Percentiles rank a stretch among this genome's conserved stretches.
phyloP scores from a whole-genome alignment of 2,888 invertebrate species.

The Glaucopsyche alexis region DNA sequence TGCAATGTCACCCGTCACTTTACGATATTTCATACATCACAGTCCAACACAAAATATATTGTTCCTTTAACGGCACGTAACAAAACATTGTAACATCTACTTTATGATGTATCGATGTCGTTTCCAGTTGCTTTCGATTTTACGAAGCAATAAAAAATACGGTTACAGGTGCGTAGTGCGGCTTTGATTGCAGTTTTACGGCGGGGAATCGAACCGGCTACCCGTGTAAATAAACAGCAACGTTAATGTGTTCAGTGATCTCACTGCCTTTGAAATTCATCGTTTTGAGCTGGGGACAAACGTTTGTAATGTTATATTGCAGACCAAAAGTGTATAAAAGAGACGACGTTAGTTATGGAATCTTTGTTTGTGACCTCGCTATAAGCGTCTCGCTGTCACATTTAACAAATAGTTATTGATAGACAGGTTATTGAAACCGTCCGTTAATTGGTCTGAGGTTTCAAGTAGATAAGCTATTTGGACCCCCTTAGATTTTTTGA shows the following conservation, averaged over 20 bases:
- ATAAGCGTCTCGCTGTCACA: too few species aligned
- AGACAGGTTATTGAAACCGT: too few species aligned
- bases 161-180: conserved; percentile 44
- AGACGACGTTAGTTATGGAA: not conserved
- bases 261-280: conserved; percentile 23
- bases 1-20: not conserved
- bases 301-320: not conserved
- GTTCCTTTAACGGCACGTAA: not conserved
- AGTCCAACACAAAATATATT: not conserved
- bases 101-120: conserved; percentile 16
- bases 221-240: conserved; percentile 45
- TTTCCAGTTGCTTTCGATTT: conserved; percentile 31
- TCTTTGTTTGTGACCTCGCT: too few species aligned
- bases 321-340: not conserved
- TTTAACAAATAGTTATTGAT: too few species aligned
- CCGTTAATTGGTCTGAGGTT: too few species aligned
- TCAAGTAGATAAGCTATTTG: too few species aligned
- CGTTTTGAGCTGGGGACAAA: not conserved
- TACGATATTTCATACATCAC: not conserved
- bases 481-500: too few species aligned
- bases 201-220: conserved; percentile 46
- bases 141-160: conserved; percentile 35
- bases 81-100: not conserved
- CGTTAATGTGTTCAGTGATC: conserved; percentile 28
- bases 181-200: conserved; percentile 50